These are phyloP conservation scores for Kryphioiulus occultus DNA, from an alignment of 2,888 invertebrate species.

Conservation along the genomic window DNA sequence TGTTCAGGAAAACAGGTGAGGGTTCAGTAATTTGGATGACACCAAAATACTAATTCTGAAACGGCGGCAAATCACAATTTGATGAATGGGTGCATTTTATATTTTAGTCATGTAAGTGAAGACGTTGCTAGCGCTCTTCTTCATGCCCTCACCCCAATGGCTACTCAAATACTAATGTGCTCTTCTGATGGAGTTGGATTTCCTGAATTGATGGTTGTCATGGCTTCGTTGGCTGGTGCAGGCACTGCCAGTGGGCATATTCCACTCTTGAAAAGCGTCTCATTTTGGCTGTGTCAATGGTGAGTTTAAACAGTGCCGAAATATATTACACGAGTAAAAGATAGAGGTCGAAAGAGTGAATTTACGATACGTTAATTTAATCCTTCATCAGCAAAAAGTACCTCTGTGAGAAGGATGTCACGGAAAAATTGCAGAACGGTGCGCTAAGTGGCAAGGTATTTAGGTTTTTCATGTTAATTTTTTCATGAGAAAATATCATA, in stretches of 20 bases:
- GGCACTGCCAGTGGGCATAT: constrained; percentile 82
- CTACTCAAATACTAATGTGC: constrained; percentile 71
- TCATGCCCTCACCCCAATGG: constrained; percentile 77
- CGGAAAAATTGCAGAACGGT: constrained; percentile 68
- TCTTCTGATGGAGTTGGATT: constrained; percentile 76
- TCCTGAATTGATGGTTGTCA: constrained; percentile 77
- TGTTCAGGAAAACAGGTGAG: constrained; percentile 71
- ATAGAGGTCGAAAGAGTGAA: background rate
- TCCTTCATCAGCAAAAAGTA: constrained; percentile 66
- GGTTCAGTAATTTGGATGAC: background rate
- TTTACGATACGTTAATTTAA: background rate
- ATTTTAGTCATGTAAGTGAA: constrained; percentile 62
- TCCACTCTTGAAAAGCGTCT: constrained; percentile 78
- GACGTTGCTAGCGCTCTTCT: constrained; percentile 73
- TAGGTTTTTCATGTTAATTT: constrained; percentile 51
- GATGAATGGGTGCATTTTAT: too few species aligned
- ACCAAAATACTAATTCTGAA: background rate
- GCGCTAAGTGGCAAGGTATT: constrained; percentile 64
- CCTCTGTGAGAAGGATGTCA: constrained; percentile 68
- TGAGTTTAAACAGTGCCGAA: constrained; percentile 41
- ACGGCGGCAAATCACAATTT: too few species aligned
- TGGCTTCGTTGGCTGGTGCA: constrained; percentile 85
- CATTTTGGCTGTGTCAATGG: constrained; percentile 75
- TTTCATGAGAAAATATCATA: constrained; percentile 53
- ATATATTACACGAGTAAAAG: background rate